Evolutionary conservation across 2,888 invertebrate genomes (phyloP), one percentile per base, ranked within the genome.

Genomic region (Eristalinus aeneus): DNA sequence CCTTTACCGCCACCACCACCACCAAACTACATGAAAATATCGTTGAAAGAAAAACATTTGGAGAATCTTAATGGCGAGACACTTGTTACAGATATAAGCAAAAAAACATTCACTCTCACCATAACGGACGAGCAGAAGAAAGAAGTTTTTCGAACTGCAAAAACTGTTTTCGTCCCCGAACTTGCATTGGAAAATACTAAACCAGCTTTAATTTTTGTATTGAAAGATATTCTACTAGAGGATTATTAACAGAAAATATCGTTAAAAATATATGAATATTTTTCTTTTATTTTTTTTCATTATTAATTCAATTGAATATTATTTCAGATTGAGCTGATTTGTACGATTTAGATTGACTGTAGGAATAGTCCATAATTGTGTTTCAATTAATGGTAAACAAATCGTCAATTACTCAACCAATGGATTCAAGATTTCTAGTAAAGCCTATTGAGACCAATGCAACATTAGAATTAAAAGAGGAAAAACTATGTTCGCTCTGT

Each of bases 131-230:
- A 84, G 20, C 60, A 61, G 16, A 71, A 75, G 39, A 60, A 75
- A 11, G 79, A 79, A 54, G 89, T 91, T 23, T 91, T 89, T 23
- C 69, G 88, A 8, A 88, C 81, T 27, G 89, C 89, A 0, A 89
- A 89, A 27, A 86, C 89, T 12, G 89, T 89, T 60, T 78, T 89
- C 8, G 88, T 90, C 8, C 89, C 91, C 27, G 61, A 76, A 16
- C 9, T 64, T 39, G 36, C 67, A n/a, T 1, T 22, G 31, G 91
- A 92, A 54, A 91, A 90, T 90, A 91, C 89, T 6, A 90, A 90
- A 1, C 92, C 91, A 16, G 69, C 90, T 0, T 68, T 90, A 58
- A 11, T 92, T 12, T 32, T 90, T 16, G 89, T 89, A 80, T 8
- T 92, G 31, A 71, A 88, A 2, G 89, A 89, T 2, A 23, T 88